Conservation (phyloP, 92 coral and sea anemone genomes). For the Virgularia gustaviana region DNA sequence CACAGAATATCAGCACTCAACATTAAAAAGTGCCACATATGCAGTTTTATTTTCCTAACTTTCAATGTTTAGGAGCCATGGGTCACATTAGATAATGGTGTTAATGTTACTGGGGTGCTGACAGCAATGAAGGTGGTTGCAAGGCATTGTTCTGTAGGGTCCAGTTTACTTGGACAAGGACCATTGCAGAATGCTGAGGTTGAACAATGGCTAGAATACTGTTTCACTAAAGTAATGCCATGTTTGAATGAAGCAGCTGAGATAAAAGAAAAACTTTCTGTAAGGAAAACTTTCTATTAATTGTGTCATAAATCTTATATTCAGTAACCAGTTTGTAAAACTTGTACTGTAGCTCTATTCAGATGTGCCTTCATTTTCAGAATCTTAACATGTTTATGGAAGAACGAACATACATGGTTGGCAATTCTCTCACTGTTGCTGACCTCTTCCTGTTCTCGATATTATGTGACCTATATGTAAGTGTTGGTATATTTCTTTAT, state of each 20-base stretch:
- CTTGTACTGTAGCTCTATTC: background rate
- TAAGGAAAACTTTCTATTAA: background rate
- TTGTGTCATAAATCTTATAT: too few relatives aligned
- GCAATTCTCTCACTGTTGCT: constrained; percentile 5
- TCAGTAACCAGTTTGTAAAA: background rate
- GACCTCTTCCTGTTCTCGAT: constrained; percentile 15
- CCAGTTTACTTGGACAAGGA: constrained; percentile 56
- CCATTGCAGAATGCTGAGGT: constrained; percentile 66
- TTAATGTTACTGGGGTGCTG: background rate
- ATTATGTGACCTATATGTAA: constrained; percentile 18
- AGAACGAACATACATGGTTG: constrained; percentile 21
- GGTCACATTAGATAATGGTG: constrained; percentile 14
- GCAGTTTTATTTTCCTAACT: background rate
- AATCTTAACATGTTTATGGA: background rate
- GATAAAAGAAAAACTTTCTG: constrained; percentile 48
- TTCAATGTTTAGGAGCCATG: background rate
- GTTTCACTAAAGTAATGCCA: constrained; percentile 48
- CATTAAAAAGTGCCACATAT: too few relatives aligned
- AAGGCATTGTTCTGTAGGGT: background rate
- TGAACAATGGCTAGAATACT: constrained; percentile 74
- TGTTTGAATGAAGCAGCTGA: constrained; percentile 45
- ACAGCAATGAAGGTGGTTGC: constrained; percentile 26
- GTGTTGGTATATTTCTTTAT: too few relatives aligned
- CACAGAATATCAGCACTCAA: background rate
- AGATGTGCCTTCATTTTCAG: background rate